Percentiles rank a stretch among this genome's conserved stretches.
Conservation (phyloP, 2,113 vertebrate species). For the Helogale parvula region DNA sequence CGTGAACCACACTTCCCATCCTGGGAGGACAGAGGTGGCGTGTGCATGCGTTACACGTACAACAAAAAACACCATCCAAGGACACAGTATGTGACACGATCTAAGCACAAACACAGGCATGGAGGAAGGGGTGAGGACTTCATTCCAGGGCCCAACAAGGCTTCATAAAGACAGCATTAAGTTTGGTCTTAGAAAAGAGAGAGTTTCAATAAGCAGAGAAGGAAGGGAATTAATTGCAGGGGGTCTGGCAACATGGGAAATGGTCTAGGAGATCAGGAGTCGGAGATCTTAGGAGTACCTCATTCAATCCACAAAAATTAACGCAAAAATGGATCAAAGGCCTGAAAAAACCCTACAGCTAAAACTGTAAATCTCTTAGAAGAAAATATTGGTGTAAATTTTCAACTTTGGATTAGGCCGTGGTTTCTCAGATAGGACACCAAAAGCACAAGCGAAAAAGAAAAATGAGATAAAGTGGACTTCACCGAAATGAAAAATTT, state of each 20-base stretch:
- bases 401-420: not conserved
- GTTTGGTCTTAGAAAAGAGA: not conserved
- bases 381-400: not conserved
- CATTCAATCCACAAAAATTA: not conserved
- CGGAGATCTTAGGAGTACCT: not conserved
- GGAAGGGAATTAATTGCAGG: not conserved
- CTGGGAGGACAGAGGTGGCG: not conserved
- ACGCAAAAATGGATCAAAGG: not conserved
- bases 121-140: not conserved
- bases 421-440: not conserved
- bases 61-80: not conserved
- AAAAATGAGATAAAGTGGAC: not conserved
- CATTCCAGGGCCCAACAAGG: not conserved
- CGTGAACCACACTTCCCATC: not conserved
- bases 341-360: not conserved
- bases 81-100: not conserved
- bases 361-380: not conserved
- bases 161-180: not conserved
- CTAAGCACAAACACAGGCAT: not conserved
- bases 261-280: not conserved
- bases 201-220: not conserved
- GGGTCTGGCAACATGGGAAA: not conserved
- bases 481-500: not conserved
- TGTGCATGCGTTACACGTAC: accelerated
- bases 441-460: not conserved